Conservation (phyloP, 2,113 vertebrate species). For the Sceloporus tristichus region DNA sequence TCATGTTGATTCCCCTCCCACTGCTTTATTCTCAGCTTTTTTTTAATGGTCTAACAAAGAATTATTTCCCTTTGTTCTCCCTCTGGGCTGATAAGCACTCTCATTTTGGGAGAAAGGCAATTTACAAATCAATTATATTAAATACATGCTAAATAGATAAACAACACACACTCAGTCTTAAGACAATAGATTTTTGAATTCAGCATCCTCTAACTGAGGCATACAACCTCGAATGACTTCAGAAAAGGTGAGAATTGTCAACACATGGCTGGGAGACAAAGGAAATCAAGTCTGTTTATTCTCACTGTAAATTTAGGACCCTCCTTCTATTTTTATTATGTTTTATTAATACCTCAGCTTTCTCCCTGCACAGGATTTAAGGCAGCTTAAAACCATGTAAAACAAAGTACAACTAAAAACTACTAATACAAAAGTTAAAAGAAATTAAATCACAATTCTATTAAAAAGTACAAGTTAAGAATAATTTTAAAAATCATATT, state of each 20-base stretch:
- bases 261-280: not conserved
- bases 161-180: too few species aligned
- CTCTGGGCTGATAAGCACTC: not conserved
- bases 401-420: too few species aligned
- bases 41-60: too few species aligned
- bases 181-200: not conserved
- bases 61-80: not conserved
- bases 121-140: not conserved
- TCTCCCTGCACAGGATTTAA: too few species aligned
- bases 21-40: not conserved
- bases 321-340: not conserved
- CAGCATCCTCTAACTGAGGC: not conserved
- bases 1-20: too few species aligned
- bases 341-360: too few species aligned
- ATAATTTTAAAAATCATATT: too few species aligned
- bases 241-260: not conserved
- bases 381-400: too few species aligned
- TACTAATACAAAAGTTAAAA: too few species aligned
- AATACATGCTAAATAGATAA: not conserved
- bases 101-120: not conserved
- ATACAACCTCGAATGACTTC: constrained; percentile 1
- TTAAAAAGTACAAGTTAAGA: too few species aligned
- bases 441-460: too few species aligned
- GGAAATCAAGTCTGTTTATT: not conserved
- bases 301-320: not conserved